These are phyloP conservation scores for Paragorgia papillata DNA, from an alignment of 92 coral and sea anemone genomes.

Conservation along the genomic window DNA sequence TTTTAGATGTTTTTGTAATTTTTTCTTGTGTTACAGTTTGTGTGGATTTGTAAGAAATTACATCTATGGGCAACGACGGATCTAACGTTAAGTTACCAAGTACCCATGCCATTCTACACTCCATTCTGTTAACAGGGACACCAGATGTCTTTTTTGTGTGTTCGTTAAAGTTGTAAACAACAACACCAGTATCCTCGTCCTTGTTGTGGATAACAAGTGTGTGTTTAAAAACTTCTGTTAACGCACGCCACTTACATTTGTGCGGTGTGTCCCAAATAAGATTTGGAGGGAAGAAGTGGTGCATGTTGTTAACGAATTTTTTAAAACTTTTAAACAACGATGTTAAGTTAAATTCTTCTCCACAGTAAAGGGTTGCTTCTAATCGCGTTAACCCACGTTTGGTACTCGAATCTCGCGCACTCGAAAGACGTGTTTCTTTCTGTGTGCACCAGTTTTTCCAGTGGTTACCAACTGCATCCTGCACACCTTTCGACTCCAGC, in stretches of 20 bases:
- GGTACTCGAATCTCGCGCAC: neutral
- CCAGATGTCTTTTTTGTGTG: conserved; percentile 22
- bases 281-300: neutral
- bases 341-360: neutral
- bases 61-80: conserved; percentile 11
- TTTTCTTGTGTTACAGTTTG: no score
- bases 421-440: neutral
- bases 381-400: neutral
- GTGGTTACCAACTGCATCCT: neutral
- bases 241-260: conserved; percentile 12
- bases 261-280: conserved; percentile 30
- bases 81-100: conserved; percentile 19
- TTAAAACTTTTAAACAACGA: neutral
- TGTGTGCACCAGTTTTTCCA: conserved; percentile 6
- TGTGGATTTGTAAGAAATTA: neutral
- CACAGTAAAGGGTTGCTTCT: neutral
- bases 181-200: conserved; percentile 14
- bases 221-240: conserved; percentile 11
- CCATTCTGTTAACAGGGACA: conserved; percentile 10
- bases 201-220: conserved; percentile 27
- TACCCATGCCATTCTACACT: conserved; percentile 10
- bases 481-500: conserved; percentile 4
- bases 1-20: neutral
- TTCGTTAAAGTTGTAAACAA: conserved; percentile 25
- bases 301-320: neutral